Conservation (phyloP, 2,888 invertebrate species). For the Apamea crenata region DNA sequence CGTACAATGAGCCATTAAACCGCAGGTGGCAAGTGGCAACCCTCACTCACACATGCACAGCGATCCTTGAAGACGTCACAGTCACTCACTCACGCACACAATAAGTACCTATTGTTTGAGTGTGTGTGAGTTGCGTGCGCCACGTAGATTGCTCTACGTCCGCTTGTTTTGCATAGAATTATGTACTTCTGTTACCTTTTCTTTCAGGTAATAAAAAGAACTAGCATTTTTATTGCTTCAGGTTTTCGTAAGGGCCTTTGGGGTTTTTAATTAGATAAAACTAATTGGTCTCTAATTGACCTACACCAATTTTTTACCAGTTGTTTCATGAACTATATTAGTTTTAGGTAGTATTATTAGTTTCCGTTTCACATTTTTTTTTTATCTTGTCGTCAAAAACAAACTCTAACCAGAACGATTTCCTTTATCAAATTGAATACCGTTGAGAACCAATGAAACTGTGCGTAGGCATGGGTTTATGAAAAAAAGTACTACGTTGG, state of each 20-base stretch:
- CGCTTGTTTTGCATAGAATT: slow-evolving; percentile 78
- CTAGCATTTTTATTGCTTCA: slow-evolving; percentile 3
- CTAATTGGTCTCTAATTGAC: background rate
- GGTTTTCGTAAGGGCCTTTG: background rate
- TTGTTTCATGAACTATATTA: slow-evolving; percentile 7
- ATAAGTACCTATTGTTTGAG: slow-evolving; percentile 70
- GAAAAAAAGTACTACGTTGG: slow-evolving; percentile 30
- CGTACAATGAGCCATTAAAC: slow-evolving; percentile 65
- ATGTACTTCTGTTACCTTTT: slow-evolving; percentile 59
- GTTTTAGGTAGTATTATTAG: slow-evolving; percentile 3
- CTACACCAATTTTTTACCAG: background rate
- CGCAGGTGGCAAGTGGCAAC: slow-evolving; percentile 69
- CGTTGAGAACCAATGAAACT: slow-evolving; percentile 22
- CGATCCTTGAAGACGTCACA: slow-evolving; percentile 80
- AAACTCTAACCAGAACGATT: slow-evolving; percentile 18
- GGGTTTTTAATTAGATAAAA: background rate
- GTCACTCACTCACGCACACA: slow-evolving; percentile 66
- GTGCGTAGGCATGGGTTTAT: background rate
- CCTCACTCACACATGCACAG: slow-evolving; percentile 58
- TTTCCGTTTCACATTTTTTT: background rate
- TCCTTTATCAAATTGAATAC: slow-evolving; percentile 29
- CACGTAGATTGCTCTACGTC: slow-evolving; percentile 74
- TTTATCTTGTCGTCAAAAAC: slow-evolving; percentile 21
- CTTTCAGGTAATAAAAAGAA: slow-evolving; percentile 27
- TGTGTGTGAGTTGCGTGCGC: slow-evolving; percentile 77